Evolutionary conservation across 1,140 invertebrate species (phyloP).

Genomic region (Nymphalis io): DNA sequence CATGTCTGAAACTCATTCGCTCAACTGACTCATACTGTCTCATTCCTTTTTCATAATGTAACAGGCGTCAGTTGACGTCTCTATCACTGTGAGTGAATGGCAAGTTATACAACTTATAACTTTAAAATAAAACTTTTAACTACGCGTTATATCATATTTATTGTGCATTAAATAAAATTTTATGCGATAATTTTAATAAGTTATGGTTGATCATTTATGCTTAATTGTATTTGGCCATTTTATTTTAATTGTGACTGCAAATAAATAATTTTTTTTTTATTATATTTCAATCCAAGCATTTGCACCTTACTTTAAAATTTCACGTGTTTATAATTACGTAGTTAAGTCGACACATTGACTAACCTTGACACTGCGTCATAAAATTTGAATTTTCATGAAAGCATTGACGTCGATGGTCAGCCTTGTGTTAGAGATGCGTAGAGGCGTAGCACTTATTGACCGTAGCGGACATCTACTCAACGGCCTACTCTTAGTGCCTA

Average conservation of each 20-base stretch:
- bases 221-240: no score
- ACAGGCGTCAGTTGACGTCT: not conserved
- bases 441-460: not conserved
- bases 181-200: no score
- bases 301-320: not conserved
- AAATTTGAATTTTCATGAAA: not conserved
- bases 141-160: not conserved
- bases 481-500: not conserved
- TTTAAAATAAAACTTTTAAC: slow-evolving; percentile 1
- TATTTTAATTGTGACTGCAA: no score
- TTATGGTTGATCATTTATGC: no score
- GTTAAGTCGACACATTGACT: no score
- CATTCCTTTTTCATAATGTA: not conserved
- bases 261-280: no score
- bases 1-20: slow-evolving; percentile 12
- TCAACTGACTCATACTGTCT: slow-evolving; percentile 12
- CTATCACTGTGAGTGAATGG: not conserved
- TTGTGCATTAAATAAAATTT: not conserved
- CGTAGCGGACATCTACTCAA: not conserved
- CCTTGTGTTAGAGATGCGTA: not conserved
- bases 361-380: not conserved
- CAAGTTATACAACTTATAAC: slow-evolving; percentile 6
- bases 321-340: not conserved
- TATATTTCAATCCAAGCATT: no score
- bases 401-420: not conserved